These are phyloP conservation scores for Andrena praecox DNA, from an alignment of 2,888 invertebrate genomes.

Conservation along the genomic window DNA sequence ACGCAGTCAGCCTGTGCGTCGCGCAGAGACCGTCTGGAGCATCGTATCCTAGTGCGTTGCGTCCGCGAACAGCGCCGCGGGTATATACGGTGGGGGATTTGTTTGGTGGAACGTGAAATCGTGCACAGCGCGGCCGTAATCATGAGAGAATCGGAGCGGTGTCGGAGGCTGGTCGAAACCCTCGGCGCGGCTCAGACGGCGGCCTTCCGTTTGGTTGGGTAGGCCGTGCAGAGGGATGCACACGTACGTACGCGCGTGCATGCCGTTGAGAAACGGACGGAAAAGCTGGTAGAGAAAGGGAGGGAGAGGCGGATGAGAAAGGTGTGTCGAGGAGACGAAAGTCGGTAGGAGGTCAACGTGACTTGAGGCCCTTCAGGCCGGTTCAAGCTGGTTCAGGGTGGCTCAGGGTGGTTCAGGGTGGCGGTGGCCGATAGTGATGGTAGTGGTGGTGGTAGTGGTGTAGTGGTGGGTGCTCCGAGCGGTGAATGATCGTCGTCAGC, in stretches of 20 bases:
- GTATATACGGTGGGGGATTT: neutral
- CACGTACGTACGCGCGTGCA: constrained; percentile 41
- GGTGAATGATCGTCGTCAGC: constrained; percentile 74
- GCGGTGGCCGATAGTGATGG: constrained; percentile 67
- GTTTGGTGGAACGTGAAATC: neutral
- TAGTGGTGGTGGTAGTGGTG: constrained; percentile 67
- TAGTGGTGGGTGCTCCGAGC: constrained; percentile 71
- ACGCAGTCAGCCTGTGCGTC: neutral
- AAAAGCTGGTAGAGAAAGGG: constrained; percentile 33
- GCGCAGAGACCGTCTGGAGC: constrained; percentile 11
- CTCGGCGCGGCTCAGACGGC: constrained; percentile 32
- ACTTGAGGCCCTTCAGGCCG: constrained; percentile 25
- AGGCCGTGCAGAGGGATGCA: constrained; percentile 26
- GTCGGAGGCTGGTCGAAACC: constrained; percentile 49
- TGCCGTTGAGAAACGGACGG: constrained; percentile 30
- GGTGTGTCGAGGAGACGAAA: constrained; percentile 68
- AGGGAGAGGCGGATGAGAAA: constrained; percentile 43
- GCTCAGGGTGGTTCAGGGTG: constrained; percentile 52
- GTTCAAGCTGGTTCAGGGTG: too few relatives aligned
- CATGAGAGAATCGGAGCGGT: constrained; percentile 60
- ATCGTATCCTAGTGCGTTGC: constrained; percentile 17
- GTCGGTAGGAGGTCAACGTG: constrained; percentile 73
- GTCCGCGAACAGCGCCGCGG: constrained; percentile 10
- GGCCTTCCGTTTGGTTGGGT: constrained; percentile 65
- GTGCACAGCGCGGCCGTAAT: constrained; percentile 14